Percentiles rank a stretch among this genome's conserved stretches.
phyloP scores from a whole-genome alignment of 2,888 invertebrate species.

The Eilema sororculum region DNA sequence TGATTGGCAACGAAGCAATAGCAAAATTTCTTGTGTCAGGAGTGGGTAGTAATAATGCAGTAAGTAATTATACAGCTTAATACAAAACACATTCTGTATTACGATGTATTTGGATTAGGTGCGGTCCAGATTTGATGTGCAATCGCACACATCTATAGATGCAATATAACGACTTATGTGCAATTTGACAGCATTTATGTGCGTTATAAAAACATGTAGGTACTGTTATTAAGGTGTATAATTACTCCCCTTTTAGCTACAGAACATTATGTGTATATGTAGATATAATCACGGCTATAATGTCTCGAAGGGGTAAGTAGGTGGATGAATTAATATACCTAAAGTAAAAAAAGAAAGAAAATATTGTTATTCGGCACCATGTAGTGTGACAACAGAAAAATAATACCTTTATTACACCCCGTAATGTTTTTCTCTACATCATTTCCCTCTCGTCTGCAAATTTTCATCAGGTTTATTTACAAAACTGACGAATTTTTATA shows the following conservation, averaged over 20 bases:
- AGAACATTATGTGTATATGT: not conserved
- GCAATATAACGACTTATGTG: not conserved
- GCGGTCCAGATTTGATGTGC: not conserved
- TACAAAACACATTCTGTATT: not conserved
- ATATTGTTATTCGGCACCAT: too few species aligned
- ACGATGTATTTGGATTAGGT: not conserved
- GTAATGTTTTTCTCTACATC: too few species aligned
- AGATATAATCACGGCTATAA: not conserved
- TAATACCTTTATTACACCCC: too few species aligned
- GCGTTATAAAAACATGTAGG: not conserved
- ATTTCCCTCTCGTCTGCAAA: too few species aligned
- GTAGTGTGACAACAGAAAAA: too few species aligned
- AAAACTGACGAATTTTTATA: too few species aligned
- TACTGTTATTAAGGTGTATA: not conserved
- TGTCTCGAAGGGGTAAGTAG: not conserved
- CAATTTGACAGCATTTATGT: not conserved
- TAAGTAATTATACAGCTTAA: not conserved
- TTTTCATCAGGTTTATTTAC: too few species aligned
- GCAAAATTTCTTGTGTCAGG: too few species aligned
- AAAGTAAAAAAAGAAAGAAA: too few species aligned
- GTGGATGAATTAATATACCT: too few species aligned
- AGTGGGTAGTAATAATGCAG: not conserved
- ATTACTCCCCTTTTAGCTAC: not conserved
- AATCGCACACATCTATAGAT: not conserved
- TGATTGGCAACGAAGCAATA: too few species aligned